phyloP scores from a whole-genome alignment of 2,113 vertebrate genomes.

The Poeciliopsis occidentalis region DNA sequence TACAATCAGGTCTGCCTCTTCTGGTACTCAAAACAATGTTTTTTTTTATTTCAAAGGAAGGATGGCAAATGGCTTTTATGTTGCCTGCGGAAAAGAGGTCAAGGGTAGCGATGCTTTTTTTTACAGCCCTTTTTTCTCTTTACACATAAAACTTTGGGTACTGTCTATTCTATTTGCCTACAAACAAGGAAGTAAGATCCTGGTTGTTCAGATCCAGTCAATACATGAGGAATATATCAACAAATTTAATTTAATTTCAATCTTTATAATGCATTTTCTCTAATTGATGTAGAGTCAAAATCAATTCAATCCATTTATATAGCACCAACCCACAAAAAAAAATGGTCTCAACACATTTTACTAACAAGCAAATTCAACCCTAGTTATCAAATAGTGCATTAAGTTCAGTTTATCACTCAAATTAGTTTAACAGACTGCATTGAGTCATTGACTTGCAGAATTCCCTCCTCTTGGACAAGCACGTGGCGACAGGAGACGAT shows the following conservation, averaged over 20 bases:
- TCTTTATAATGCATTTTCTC: background rate
- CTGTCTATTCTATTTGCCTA: background rate
- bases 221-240: too few species aligned
- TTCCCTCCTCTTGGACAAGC: too few species aligned
- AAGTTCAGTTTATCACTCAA: too few species aligned
- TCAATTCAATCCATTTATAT: too few species aligned
- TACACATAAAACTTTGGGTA: background rate
- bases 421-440: too few species aligned
- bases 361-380: too few species aligned
- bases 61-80: constrained; percentile 18
- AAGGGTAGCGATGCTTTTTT: constrained; percentile 5
- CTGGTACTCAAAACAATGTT: constrained; percentile 9
- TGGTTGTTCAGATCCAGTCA: background rate
- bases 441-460: too few species aligned
- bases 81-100: constrained; percentile 13
- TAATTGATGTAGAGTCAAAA: background rate
- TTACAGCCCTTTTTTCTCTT: background rate
- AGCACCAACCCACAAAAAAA: too few species aligned
- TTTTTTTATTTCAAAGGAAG: constrained; percentile 26
- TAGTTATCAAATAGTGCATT: too few species aligned
- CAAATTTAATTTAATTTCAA: background rate
- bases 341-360: too few species aligned
- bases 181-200: background rate
- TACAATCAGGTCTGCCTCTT: constrained; percentile 20
- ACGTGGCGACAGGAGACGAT: too few species aligned